These are phyloP conservation scores for Dryobates pubescens DNA, from an alignment of 2,797 vertebrate species.

Conservation along the genomic window DNA sequence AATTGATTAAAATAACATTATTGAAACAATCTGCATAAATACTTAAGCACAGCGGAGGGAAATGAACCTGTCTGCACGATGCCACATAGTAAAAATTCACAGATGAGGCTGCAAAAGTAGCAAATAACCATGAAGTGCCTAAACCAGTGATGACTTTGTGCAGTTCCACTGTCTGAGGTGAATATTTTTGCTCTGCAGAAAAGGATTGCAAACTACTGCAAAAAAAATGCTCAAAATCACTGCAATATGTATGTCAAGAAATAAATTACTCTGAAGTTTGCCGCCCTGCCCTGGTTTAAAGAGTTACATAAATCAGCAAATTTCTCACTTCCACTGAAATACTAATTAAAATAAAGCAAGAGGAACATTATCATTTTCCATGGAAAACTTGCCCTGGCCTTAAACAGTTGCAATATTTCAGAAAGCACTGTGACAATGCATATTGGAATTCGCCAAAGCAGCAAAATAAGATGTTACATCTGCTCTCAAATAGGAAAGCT, in stretches of 20 bases:
- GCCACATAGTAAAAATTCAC: background rate
- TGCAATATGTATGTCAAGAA: constrained; percentile 42
- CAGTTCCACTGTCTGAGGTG: constrained; percentile 5
- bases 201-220: constrained; percentile 43
- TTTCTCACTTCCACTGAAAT: constrained; percentile 25
- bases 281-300: constrained; percentile 32
- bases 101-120: constrained; percentile 28
- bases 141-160: background rate
- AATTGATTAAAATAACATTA: background rate
- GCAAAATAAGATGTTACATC: background rate
- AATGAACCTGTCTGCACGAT: background rate
- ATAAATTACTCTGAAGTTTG: constrained; percentile 41
- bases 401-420: background rate
- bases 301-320: constrained; percentile 53
- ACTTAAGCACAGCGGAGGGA: background rate
- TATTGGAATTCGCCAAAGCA: background rate
- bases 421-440: background rate
- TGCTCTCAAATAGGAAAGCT: background rate
- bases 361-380: background rate
- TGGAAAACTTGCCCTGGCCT: constrained; percentile 1
- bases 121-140: background rate
- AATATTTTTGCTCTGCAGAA: constrained; percentile 6
- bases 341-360: constrained; percentile 49
- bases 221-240: background rate
- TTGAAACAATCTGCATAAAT: background rate